Evolutionary conservation across 2,113 vertebrate species (phyloP).

Genomic region (Seriola rivoliana): DNA sequence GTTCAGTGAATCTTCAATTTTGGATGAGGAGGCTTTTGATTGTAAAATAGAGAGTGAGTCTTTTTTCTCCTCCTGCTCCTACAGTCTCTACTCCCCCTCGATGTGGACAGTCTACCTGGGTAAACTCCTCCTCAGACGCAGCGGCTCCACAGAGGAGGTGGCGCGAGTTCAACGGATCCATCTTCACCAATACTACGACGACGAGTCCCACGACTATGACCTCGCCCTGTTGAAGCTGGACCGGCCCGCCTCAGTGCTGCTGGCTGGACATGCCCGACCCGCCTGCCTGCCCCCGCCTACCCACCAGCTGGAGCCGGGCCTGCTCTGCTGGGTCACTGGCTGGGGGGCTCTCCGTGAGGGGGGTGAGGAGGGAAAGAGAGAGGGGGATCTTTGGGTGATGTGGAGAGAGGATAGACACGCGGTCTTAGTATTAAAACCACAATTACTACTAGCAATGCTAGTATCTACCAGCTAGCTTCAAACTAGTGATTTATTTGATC

Average conservation of each 20-base stretch:
- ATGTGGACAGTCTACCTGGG: slow-evolving; percentile 93
- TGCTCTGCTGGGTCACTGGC: slow-evolving; percentile 94
- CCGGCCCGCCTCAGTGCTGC: slow-evolving; percentile 76
- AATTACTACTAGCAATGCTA: too few species aligned
- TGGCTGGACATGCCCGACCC: slow-evolving; percentile 82
- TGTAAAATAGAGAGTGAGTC: background rate
- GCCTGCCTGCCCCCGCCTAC: slow-evolving; percentile 90
- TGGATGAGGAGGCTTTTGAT: background rate
- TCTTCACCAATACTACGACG: slow-evolving; percentile 91
- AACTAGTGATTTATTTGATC: background rate
- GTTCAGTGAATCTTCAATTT: background rate
- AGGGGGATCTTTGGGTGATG: too few species aligned
- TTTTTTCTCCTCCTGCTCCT: background rate
- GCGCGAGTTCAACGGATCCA: slow-evolving; percentile 88
- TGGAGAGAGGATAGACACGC: background rate
- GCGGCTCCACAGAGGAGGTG: slow-evolving; percentile 87
- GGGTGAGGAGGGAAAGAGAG: slow-evolving; percentile 78
- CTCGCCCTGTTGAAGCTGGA: slow-evolving; percentile 92
- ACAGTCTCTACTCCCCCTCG: slow-evolving; percentile 86
- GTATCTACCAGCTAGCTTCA: too few species aligned
- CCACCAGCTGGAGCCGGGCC: slow-evolving; percentile 89
- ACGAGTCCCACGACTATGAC: slow-evolving; percentile 92
- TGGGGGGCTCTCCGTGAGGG: slow-evolving; percentile 91
- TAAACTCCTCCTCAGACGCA: slow-evolving; percentile 86
- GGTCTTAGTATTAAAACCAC: background rate